Percentiles rank a stretch among this genome's conserved stretches.
These are phyloP conservation scores for Physeter macrocephalus DNA, from an alignment of 2,113 vertebrate species.

Conservation along the genomic window DNA sequence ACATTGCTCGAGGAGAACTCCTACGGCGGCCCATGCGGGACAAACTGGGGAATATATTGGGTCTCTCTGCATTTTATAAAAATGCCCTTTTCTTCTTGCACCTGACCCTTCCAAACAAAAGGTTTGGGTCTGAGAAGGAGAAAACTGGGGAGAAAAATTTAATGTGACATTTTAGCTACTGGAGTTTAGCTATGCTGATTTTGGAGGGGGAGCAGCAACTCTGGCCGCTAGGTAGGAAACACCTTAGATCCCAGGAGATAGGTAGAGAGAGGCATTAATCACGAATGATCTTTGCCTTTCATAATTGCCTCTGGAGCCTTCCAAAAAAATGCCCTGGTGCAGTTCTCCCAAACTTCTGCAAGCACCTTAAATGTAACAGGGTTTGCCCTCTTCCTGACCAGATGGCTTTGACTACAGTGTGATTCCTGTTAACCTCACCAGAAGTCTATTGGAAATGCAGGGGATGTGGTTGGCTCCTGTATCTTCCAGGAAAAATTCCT, in stretches of 20 bases:
- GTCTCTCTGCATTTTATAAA: neutral
- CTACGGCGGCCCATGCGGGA: accelerated
- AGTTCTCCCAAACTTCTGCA: neutral
- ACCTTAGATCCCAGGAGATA: neutral
- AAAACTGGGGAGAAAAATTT: neutral
- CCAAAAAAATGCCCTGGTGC: neutral
- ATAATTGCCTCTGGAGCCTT: neutral
- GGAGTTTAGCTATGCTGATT: neutral
- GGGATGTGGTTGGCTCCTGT: neutral
- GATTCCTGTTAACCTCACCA: neutral
- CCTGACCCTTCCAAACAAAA: neutral
- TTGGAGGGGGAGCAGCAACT: neutral
- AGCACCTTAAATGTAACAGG: neutral
- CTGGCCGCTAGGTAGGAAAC: neutral
- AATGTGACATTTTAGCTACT: neutral
- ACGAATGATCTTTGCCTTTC: neutral
- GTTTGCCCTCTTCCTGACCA: neutral
- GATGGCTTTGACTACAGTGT: neutral
- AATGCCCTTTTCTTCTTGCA: neutral
- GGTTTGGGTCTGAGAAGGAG: neutral
- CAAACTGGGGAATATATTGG: neutral
- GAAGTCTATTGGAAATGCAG: neutral
- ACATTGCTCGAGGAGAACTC: neutral
- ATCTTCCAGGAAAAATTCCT: neutral
- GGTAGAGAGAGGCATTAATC: neutral